phyloP scores from a whole-genome alignment of 2,113 vertebrate genomes.

The Micromys minutus region DNA sequence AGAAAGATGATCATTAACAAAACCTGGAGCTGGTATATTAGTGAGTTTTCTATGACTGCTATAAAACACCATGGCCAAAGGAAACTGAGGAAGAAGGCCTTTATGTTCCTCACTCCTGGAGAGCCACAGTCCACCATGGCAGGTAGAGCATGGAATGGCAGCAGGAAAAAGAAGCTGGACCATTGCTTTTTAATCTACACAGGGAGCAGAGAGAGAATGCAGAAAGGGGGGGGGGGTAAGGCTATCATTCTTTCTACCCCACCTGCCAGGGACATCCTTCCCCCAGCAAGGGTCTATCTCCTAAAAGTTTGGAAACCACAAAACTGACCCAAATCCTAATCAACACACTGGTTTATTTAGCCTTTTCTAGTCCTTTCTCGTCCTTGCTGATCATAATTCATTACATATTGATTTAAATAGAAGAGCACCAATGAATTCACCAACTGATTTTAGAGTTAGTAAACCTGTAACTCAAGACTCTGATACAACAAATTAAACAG shows the following conservation, averaged over 20 bases:
- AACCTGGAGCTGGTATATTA: neutral
- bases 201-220: neutral
- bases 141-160: no score
- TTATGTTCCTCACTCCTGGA: neutral
- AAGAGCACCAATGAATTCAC: neutral
- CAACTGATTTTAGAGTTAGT: neutral
- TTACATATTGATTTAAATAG: neutral
- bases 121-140: neutral
- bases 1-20: slow-evolving; percentile 3
- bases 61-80: neutral
- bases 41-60: neutral
- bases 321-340: neutral
- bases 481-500: slow-evolving; percentile 17
- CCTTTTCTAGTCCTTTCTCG: neutral
- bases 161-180: neutral
- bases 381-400: neutral
- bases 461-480: neutral
- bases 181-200: neutral
- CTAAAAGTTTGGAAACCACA: neutral
- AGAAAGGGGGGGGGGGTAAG: neutral
- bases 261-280: neutral
- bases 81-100: neutral
- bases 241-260: neutral
- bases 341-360: neutral
- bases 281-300: neutral